phyloP scores from a whole-genome alignment of 2,797 vertebrate species.

The Sebastes hubbsi region DNA sequence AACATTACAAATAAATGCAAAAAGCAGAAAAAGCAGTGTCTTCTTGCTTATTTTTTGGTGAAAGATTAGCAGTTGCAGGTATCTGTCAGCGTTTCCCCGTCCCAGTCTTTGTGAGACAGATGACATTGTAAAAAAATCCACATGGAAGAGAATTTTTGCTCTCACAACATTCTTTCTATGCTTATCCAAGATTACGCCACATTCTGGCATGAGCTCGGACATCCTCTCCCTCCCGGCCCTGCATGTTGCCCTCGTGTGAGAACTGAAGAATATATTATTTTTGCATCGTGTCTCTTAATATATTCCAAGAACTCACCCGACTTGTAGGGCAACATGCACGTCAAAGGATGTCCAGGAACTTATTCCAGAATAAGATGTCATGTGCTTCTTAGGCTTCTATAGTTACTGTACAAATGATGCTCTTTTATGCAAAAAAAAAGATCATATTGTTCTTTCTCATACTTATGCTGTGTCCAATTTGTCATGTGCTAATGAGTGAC shows the following conservation, averaged over 20 bases:
- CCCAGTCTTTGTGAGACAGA: constrained; percentile 57
- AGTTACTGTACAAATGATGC: constrained; percentile 27
- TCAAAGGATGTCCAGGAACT: constrained; percentile 64
- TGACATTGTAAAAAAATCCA: constrained; percentile 69
- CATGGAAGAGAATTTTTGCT: constrained; percentile 83
- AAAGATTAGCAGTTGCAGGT: constrained; percentile 71
- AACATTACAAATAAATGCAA: constrained; percentile 93
- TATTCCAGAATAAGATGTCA: constrained; percentile 72
- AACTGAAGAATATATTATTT: constrained; percentile 77
- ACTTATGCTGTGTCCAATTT: constrained; percentile 64
- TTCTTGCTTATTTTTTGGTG: constrained; percentile 77
- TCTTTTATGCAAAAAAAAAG: neutral
- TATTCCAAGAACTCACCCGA: constrained; percentile 69
- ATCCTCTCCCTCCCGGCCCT: constrained; percentile 51
- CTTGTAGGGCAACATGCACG: constrained; percentile 64
- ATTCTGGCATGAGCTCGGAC: constrained; percentile 75
- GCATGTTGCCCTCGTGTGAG: constrained; percentile 70
- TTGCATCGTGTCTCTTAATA: constrained; percentile 70
- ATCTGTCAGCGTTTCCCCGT: constrained; percentile 56
- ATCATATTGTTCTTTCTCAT: constrained; percentile 45
- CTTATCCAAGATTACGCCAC: constrained; percentile 55
- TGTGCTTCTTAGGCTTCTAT: constrained; percentile 51
- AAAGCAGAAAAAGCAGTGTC: constrained; percentile 83
- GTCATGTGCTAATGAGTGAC: constrained; percentile 82
- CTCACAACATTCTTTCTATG: constrained; percentile 57